These are phyloP conservation scores for Dromius quadrimaculatus DNA, from an alignment of 2,888 invertebrate genomes.

Conservation along the genomic window DNA sequence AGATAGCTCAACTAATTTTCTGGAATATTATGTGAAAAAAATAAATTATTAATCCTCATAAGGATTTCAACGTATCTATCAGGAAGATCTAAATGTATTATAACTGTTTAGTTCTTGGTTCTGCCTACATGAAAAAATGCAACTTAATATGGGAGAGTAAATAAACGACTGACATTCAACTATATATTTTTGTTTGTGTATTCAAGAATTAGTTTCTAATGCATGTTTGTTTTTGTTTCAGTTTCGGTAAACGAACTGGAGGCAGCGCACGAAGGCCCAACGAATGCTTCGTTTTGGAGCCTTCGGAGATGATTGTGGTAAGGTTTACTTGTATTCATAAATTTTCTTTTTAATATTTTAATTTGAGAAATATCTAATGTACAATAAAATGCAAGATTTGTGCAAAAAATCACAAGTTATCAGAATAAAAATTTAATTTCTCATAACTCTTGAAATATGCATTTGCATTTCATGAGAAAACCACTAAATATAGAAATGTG, in stretches of 20 bases:
- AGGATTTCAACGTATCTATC: background rate
- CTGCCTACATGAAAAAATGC: background rate
- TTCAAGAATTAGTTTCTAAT: background rate
- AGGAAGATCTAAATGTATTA: background rate
- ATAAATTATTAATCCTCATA: background rate
- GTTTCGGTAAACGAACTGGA: slow-evolving; percentile 85
- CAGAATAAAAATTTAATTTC: too few relatives aligned
- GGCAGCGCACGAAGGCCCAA: slow-evolving; percentile 82
- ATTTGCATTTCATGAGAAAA: background rate
- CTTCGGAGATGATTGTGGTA: slow-evolving; percentile 90
- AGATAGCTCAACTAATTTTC: background rate
- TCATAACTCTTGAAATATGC: too few relatives aligned
- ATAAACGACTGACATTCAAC: too few relatives aligned
- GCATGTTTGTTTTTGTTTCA: slow-evolving; percentile 67
- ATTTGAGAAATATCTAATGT: too few relatives aligned
- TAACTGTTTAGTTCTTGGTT: background rate
- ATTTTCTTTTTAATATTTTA: too few relatives aligned
- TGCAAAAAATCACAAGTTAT: too few relatives aligned
- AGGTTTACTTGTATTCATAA: slow-evolving; percentile 64
- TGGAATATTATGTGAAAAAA: background rate
- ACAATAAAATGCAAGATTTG: too few relatives aligned
- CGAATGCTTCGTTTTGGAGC: slow-evolving; percentile 87
- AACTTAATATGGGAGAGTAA: background rate
- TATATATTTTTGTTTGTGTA: slow-evolving; percentile 8
- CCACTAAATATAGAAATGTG: background rate